Evolutionary conservation across 2,888 invertebrate genomes (phyloP).

Genomic region (Sthenelais limicola): DNA sequence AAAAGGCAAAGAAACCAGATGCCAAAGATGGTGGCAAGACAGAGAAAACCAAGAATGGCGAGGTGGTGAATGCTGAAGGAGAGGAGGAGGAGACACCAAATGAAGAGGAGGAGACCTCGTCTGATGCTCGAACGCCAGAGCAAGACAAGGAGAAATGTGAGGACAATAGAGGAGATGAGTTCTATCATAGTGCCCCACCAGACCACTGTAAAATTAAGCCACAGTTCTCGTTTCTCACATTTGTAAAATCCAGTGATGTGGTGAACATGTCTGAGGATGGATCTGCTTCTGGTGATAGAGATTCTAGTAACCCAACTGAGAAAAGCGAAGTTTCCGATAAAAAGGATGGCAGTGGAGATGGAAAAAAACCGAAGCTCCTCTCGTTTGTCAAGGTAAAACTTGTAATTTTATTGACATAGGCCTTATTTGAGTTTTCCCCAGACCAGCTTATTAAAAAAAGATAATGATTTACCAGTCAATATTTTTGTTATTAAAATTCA

Average conservation of each 20-base stretch:
- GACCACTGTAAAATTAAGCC: constrained; percentile 41
- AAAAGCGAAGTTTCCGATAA: neutral
- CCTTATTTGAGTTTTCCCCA: too few relatives aligned
- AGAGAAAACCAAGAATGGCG: constrained; percentile 13
- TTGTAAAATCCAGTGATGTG: constrained; percentile 35
- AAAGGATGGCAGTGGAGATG: constrained; percentile 29
- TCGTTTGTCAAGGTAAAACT: constrained; percentile 31
- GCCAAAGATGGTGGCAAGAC: neutral
- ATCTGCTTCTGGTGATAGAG: neutral
- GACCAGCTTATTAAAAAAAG: too few relatives aligned
- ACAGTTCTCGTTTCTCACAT: constrained; percentile 36
- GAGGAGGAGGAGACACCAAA: constrained; percentile 20
- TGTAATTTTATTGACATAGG: too few relatives aligned
- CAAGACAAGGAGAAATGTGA: constrained; percentile 6
- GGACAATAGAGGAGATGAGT: constrained; percentile 23
- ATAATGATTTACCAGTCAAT: too few relatives aligned
- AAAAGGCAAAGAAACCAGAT: neutral
- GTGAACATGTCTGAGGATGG: constrained; percentile 24
- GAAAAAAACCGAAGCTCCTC: constrained; percentile 18
- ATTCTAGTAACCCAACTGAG: neutral
- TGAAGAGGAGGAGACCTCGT: neutral
- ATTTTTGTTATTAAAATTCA: too few relatives aligned
- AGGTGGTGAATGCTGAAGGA: neutral
- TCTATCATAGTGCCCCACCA: constrained; percentile 43
- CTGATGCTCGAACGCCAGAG: neutral